Evolutionary conservation across 2,888 invertebrate species (phyloP).

Genomic region (Trilocha varians): DNA sequence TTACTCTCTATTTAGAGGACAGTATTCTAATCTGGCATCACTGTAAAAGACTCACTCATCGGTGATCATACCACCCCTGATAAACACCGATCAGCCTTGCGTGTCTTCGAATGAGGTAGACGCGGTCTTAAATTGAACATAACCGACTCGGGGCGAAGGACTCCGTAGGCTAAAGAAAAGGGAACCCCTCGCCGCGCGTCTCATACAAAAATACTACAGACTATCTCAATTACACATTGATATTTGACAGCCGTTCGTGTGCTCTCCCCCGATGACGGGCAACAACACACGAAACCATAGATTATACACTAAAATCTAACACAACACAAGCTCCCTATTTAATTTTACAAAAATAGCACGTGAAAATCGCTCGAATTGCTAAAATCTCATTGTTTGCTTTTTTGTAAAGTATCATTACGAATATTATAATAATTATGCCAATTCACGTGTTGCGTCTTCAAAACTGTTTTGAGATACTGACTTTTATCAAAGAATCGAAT

Average conservation of each 20-base stretch:
- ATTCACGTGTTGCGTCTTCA: neutral
- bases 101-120: conserved; percentile 59
- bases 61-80: conserved; percentile 66
- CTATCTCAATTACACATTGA: conserved; percentile 39
- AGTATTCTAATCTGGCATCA: conserved; percentile 59
- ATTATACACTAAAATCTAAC: conserved; percentile 47
- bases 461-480: neutral
- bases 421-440: neutral
- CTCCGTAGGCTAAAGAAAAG: conserved; percentile 15
- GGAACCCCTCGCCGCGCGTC: conserved; percentile 20
- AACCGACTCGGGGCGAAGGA: conserved; percentile 19
- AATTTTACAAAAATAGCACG: conserved; percentile 64
- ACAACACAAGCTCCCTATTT: conserved; percentile 67
- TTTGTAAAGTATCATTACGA: neutral
- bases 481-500: neutral
- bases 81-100: conserved; percentile 60
- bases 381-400: conserved; percentile 33
- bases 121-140: conserved; percentile 48
- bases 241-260: conserved; percentile 34
- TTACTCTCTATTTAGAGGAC: conserved; percentile 64
- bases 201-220: conserved; percentile 48
- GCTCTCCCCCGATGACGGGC: conserved; percentile 21
- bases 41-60: too few species aligned
- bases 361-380: conserved; percentile 54
- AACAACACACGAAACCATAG: neutral